Evolutionary conservation across 53 echinoderm and acorn worm genomes (phyloP), one percentile per base, ranked within the genome.

Genomic region (Stichopus horrens): DNA sequence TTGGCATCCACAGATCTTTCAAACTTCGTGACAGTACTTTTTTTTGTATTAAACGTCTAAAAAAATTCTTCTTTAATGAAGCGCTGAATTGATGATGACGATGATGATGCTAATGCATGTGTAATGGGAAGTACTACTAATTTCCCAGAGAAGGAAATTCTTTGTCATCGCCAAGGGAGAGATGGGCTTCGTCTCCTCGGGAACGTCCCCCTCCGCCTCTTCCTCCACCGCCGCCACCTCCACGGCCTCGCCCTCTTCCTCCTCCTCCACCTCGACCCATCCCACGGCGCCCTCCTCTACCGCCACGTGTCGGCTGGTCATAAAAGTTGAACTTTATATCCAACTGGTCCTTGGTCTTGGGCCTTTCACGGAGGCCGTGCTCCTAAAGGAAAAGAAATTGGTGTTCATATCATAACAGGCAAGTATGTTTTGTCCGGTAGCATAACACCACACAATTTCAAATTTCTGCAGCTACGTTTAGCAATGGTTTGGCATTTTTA

Each of bases 111-210:
- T 13, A 71, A 71, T 7, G 19, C 71, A 18, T 11, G 8, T 71
- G 71, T 20, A 71, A 71, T 20, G 11, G 71, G 71, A 71, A 71
- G 71, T 71, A 71, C 18, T 71, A 71, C 71, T 71, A 71, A 71
- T 71, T 71, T 20, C 71, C 71, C 20, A 95, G 92, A 73, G 91
- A 87, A 22, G 95, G 98, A 93, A 98, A 98, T 7, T 98, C 95
- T 54, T 95, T 92, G 74, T 98, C 94, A 76, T 95, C 93, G 88
- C 86, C 94, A 13, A 98, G 87, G 55, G 90, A 81, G 22, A 93
- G 77, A 67, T 82, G 71, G 53, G 92, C 87, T 21, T 93, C 95
- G 22, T 88, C 91, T 57, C 73, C 73, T 57, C 78, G 58, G 9
- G 88, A 79, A 51, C 91, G 82, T 20, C 91, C 93, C 6, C 93